Conservation (phyloP, 53 echinoderm and acorn worm species). For the Apostichopus leukothele region DNA sequence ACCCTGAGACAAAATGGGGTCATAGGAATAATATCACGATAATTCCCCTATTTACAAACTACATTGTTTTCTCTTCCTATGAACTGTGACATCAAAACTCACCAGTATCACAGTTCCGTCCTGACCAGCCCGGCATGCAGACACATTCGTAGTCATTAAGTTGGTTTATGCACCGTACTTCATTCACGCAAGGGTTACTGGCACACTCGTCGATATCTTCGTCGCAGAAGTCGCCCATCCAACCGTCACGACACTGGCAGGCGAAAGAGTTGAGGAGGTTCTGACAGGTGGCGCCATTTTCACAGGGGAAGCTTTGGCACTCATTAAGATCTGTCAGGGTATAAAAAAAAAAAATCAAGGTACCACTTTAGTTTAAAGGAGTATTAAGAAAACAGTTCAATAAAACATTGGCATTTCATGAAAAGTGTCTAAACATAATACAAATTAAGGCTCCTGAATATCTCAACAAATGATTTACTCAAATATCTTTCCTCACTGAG, state of each 20-base stretch:
- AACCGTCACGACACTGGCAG: slow-evolving; percentile 32
- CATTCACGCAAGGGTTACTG: slow-evolving; percentile 77
- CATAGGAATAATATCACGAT: no score
- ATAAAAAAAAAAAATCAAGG: background rate
- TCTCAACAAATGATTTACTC: no score
- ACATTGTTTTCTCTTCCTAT: no score
- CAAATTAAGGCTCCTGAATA: no score
- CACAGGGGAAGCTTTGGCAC: slow-evolving; percentile 46
- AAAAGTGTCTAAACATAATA: no score
- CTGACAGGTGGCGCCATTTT: slow-evolving; percentile 38
- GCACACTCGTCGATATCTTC: slow-evolving; percentile 76
- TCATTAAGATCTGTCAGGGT: slow-evolving; percentile 30
- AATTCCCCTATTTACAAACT: no score
- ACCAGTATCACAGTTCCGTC: slow-evolving; percentile 36
- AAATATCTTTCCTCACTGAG: no score
- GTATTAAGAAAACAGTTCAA: no score
- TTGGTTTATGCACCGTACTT: slow-evolving; percentile 55
- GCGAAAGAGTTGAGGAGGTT: slow-evolving; percentile 16
- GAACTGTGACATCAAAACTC: background rate
- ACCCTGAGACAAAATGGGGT: no score
- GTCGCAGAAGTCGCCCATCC: slow-evolving; percentile 27
- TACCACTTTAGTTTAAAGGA: no score
- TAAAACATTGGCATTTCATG: no score
- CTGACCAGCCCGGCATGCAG: slow-evolving; percentile 41
- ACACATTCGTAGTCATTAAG: slow-evolving; percentile 62